Conservation (phyloP, 2,888 invertebrate species). For the Gastrophysa polygoni region DNA sequence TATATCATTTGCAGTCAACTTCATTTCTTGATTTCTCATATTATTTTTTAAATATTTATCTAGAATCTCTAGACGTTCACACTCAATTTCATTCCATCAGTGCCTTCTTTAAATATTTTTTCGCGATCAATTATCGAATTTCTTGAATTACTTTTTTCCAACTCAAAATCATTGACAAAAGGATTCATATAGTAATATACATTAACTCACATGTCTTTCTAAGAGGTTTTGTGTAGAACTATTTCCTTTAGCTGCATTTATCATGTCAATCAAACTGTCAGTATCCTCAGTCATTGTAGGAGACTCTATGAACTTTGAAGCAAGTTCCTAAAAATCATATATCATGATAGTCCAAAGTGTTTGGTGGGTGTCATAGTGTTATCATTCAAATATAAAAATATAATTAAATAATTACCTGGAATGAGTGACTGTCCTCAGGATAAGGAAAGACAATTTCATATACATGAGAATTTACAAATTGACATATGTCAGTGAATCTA, state of each 20-base stretch:
- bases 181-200: too few relatives aligned
- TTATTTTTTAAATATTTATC: too few relatives aligned
- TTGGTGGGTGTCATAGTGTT: too few relatives aligned
- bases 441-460: slow-evolving; percentile 53
- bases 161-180: too few relatives aligned
- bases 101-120: too few relatives aligned
- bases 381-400: slow-evolving; percentile 12
- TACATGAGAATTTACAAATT: slow-evolving; percentile 50
- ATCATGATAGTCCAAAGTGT: slow-evolving; percentile 8
- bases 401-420: slow-evolving; percentile 52
- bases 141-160: too few relatives aligned
- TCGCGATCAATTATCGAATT: too few relatives aligned
- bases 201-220: slow-evolving; percentile 76
- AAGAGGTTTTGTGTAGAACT: slow-evolving; percentile 73
- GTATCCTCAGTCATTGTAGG: slow-evolving; percentile 65
- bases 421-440: slow-evolving; percentile 48
- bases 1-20: too few relatives aligned
- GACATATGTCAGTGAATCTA: slow-evolving; percentile 51
- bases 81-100: too few relatives aligned
- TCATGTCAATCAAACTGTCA: slow-evolving; percentile 67
- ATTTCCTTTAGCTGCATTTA: slow-evolving; percentile 70
- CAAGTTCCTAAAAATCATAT: slow-evolving; percentile 62
- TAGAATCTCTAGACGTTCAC: too few relatives aligned
- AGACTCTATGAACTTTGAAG: slow-evolving; percentile 61
- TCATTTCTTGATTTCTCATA: too few relatives aligned